Base-by-base conservation (phyloP, 64 coral and sea anemone genomes). In the Montipora foliosa region DNA sequence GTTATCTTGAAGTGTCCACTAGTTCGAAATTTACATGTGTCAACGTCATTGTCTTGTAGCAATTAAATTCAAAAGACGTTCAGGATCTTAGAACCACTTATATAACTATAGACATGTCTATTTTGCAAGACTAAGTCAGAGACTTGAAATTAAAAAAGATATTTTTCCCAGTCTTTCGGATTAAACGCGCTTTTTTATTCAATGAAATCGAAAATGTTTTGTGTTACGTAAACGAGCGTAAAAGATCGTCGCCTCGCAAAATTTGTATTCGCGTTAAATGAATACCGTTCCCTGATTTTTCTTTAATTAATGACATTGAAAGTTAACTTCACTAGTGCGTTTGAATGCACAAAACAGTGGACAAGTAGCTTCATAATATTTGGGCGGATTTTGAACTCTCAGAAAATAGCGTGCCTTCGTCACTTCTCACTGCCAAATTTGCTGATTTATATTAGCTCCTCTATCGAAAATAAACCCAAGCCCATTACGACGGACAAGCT, bases 11-110 rank as follows among this genome's bases (percentile, higher is more conserved):
- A 86, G 62, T 46, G 71, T 71, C 66, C 71, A 45, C 66, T 6
- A 49, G 8, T 69, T 44, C 62, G 69, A 57, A 86, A 86, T 86
- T 86, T 86, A 86, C 82, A 86, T 86, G 64, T 86, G 82, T 86
- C 82, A 86, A 6, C 1, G 37, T 14, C 67, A 68, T 86, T 86
- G 82, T 86, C 46, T 70, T 86, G 2, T 0, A 49, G 45, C 82
- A 86, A 86, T 86, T 71, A 47, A 71, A 84, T 25, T 62, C 53
- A 58, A 83, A 84, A 49, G 16, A 46, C 44, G 37, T 24, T 49
- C 3, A 86, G 66, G 20, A 71, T 1, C 20, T 71, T 6, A 71
- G 20, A 71, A 4, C 44, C 14, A 4, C 60, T 16, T 64, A 64
- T 64, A 64, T 14, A 64, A 64, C 14, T 64, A 15, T 16, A 55